These are phyloP conservation scores for Oscheius myriophilus DNA, from an alignment of 2,888 invertebrate species.

Conservation along the genomic window DNA sequence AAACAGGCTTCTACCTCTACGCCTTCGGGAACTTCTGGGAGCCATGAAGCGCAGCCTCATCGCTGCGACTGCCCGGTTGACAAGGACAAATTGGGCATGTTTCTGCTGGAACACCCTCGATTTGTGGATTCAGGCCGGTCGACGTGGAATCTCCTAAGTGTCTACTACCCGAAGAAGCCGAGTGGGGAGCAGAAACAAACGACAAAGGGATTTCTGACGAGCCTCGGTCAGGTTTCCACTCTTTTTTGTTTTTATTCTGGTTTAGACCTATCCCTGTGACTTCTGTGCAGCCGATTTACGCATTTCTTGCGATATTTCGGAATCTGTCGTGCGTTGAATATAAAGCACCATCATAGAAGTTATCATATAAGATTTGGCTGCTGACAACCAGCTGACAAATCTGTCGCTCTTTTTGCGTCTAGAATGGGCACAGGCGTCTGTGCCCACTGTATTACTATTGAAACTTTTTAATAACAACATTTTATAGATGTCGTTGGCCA, in stretches of 20 bases:
- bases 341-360: too few relatives aligned
- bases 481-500: too few relatives aligned
- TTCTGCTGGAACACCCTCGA: too few relatives aligned
- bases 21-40: neutral
- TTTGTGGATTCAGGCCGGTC: slow-evolving; percentile 36
- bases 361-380: too few relatives aligned
- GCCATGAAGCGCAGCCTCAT: slow-evolving; percentile 6
- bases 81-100: slow-evolving; percentile 73
- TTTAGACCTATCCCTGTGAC: slow-evolving; percentile 67
- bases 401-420: too few relatives aligned
- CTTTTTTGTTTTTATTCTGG: slow-evolving; percentile 5
- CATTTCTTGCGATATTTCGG: too few relatives aligned
- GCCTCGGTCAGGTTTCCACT: slow-evolving; percentile 77
- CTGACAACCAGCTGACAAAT: too few relatives aligned
- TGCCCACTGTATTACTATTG: too few relatives aligned
- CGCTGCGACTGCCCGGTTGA: slow-evolving; percentile 75
- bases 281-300: slow-evolving; percentile 78
- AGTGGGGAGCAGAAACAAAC: slow-evolving; percentile 77
- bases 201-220: slow-evolving; percentile 83
- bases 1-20: neutral
- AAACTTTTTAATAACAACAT: too few relatives aligned
- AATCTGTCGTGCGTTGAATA: too few relatives aligned
- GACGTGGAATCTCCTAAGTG: slow-evolving; percentile 90
- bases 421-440: too few relatives aligned
- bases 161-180: slow-evolving; percentile 89